Evolutionary conservation across 2,113 vertebrate species (phyloP), one percentile per base, ranked within the genome.

Genomic region (Malurus cyaneus): DNA sequence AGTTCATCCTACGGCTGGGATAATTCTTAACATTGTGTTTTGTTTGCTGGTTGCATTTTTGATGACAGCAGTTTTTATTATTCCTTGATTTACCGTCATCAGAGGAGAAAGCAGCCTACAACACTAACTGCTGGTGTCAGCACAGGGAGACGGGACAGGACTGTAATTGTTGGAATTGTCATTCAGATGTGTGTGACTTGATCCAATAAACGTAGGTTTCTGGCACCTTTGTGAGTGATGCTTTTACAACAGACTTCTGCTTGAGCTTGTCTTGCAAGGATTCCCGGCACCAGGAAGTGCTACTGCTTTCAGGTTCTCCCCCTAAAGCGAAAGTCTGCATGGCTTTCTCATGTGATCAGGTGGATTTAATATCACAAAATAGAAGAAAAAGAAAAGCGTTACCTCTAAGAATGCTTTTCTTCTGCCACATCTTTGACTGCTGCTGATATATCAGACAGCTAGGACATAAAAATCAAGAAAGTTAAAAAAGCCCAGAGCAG

Each of bases 101-200:
- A 24, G 25, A 67, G 70, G 20, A 76, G 50, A 82, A 92, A 85
- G 36, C 52, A 90, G 20, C 39, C 42, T 79, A 10, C 19, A 62
- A 62, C 4, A 32, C 67, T 64, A 89, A 91, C 73, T 89, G 65
- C 84, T 82, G 66, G 46, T 94, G 76, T 80, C 78, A 94, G 61
- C 54, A 61, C 25, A 67, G 61, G 57, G 52, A 86, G 73, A 77
- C 1, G 4, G 84, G 74, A 82, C 78, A 92, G 80, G 61, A 41
- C 86, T 94, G 14, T 88, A 91, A 77, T 73, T 92, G 78, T 70
- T 83, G 79, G 59, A 91, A 86, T 70, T 93, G 54, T 90, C 92
- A 73, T 92, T 89, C 85, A 73, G 66, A 77, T 12, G 2, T 4
- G 2, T 66, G 64, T 86, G 78, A 88, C 49, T 91, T 85, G 66